Conservation (phyloP, 2,797 vertebrate genomes). For the Sebastes minor region DNA sequence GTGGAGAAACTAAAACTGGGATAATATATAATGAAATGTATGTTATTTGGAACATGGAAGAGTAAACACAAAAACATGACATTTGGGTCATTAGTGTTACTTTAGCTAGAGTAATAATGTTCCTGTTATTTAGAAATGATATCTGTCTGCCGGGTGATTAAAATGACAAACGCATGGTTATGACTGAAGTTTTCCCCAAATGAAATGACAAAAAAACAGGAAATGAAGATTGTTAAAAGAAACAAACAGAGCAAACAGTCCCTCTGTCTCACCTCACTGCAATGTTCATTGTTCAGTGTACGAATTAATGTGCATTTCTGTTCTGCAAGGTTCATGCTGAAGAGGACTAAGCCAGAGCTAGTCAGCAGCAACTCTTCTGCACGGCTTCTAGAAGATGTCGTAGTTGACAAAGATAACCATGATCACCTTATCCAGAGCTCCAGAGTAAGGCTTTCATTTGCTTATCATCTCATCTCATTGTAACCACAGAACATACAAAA, state of each 20-base stretch:
- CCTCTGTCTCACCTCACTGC: neutral
- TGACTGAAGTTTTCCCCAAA: neutral
- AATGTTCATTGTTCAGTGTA: neutral
- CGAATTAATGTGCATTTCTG: neutral
- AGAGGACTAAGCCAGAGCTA: constrained; percentile 90
- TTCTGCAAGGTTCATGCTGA: constrained; percentile 89
- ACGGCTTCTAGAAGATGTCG: constrained; percentile 92
- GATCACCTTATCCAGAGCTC: constrained; percentile 89
- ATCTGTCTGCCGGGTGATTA: neutral
- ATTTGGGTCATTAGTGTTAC: neutral
- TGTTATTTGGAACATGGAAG: neutral
- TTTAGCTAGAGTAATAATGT: neutral
- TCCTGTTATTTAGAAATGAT: neutral
- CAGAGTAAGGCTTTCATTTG: constrained; percentile 78
- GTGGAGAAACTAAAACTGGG: neutral
- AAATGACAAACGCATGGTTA: neutral
- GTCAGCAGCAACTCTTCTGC: constrained; percentile 89
- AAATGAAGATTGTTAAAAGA: neutral
- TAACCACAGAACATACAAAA: neutral
- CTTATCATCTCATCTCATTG: neutral
- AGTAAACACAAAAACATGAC: neutral
- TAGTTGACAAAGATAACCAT: constrained; percentile 89
- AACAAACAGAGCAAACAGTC: neutral
- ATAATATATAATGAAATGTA: neutral
- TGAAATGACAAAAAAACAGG: neutral